These are phyloP conservation scores for Glareola pratincola DNA, from an alignment of 2,113 vertebrate genomes.

Conservation along the genomic window DNA sequence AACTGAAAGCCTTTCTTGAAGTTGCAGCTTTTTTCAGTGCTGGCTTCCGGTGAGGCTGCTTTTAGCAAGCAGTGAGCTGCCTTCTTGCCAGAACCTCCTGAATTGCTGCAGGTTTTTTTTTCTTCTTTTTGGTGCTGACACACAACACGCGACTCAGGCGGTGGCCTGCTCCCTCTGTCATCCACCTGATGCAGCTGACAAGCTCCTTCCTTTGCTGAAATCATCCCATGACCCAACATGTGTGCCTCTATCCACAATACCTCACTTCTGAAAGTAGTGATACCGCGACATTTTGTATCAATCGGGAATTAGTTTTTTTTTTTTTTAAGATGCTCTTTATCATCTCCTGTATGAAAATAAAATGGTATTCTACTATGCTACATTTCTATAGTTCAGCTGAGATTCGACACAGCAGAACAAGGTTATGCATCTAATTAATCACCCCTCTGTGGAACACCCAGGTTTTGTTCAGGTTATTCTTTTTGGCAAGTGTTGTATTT, in stretches of 20 bases:
- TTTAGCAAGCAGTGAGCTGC: not conserved
- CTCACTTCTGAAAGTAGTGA: not conserved
- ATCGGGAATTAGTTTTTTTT: not conserved
- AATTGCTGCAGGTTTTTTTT: not conserved
- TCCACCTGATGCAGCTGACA: not conserved
- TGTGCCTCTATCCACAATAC: not conserved
- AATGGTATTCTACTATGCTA: not conserved
- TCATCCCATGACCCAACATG: rapidly evolving
- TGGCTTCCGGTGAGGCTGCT: not conserved
- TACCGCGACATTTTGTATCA: not conserved
- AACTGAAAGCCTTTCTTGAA: not conserved
- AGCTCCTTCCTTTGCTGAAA: not conserved
- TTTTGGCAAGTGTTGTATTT: not conserved
- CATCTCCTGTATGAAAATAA: not conserved
- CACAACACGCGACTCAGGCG: not conserved
- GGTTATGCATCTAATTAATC: not conserved
- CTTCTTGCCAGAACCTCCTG: not conserved
- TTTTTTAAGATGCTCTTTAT: not conserved
- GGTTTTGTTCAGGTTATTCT: not conserved
- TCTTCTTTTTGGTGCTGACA: not conserved
- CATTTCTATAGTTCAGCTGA: not conserved
- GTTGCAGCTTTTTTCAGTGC: not conserved
- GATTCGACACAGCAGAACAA: not conserved
- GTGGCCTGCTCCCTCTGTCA: not conserved
- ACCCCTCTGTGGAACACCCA: not conserved